These are phyloP conservation scores for Zaprionus ornatus DNA, from an alignment of 1,140 invertebrate genomes.

Conservation along the genomic window DNA sequence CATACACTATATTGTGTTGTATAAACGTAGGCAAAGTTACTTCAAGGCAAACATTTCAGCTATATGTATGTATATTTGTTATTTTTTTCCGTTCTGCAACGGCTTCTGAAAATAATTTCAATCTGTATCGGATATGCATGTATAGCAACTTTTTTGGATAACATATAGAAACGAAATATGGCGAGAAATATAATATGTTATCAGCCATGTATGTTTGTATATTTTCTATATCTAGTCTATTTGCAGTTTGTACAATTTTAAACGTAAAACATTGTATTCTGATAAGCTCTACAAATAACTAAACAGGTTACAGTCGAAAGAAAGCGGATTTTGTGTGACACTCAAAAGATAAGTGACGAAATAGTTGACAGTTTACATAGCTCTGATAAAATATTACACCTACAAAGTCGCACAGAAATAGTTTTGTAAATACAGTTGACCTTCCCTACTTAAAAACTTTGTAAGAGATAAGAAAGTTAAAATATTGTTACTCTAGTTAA, in stretches of 20 bases:
- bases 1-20: slow-evolving; percentile 4
- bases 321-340: slow-evolving; percentile 1
- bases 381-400: neutral
- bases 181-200: neutral
- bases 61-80: slow-evolving; percentile 13
- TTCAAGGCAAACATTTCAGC: slow-evolving; percentile 33
- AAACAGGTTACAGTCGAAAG: slow-evolving; percentile 4
- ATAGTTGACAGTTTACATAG: neutral
- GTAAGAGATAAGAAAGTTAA: neutral
- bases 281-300: neutral
- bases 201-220: neutral
- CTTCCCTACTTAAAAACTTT: neutral
- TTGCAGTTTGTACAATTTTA: neutral
- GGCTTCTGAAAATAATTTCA: neutral
- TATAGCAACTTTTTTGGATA: neutral
- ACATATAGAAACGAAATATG: neutral
- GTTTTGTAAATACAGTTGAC: neutral
- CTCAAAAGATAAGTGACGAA: neutral
- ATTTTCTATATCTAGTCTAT: neutral
- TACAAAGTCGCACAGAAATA: neutral
- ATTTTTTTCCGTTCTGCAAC: neutral
- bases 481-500: neutral
- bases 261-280: neutral
- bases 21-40: neutral
- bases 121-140: neutral